Percentiles rank a stretch among this genome's conserved stretches.
phyloP scores from a whole-genome alignment of 1,140 invertebrate genomes.

The Rhyacophila brunnea region DNA sequence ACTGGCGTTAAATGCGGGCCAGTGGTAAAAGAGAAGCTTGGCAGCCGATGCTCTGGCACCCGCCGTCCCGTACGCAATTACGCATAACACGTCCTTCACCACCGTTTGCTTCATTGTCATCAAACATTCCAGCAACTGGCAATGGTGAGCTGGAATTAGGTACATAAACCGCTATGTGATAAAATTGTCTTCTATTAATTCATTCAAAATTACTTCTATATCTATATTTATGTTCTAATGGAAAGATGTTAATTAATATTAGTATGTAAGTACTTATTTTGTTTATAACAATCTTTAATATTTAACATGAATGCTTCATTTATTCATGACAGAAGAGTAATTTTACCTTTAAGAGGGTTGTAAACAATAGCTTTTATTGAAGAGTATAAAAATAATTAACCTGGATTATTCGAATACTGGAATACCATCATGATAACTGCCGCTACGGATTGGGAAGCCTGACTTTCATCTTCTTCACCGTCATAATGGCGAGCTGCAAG shows the following conservation, averaged over 20 bases:
- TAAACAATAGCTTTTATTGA: no score
- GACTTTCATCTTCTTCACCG: constrained; percentile 72
- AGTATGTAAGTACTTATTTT: no score
- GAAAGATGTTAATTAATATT: no score
- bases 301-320: no score
- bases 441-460: constrained; percentile 88
- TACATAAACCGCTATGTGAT: no score
- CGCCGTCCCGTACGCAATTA: constrained; percentile 95
- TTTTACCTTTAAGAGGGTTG: no score
- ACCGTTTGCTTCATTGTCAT: constrained; percentile 90
- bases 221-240: no score
- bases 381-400: constrained; percentile 56
- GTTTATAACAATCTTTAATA: no score
- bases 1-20: constrained; percentile 96
- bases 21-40: constrained; percentile 97
- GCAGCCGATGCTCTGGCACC: constrained; percentile 88
- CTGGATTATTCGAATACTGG: constrained; percentile 90
- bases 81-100: constrained; percentile 90
- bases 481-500: constrained; percentile 63
- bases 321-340: no score
- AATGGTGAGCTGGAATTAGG: constrained; percentile 79
- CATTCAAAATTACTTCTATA: no score
- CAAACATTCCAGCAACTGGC: constrained; percentile 90
- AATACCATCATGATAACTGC: constrained; percentile 97
- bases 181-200: no score